Conservation (phyloP, 2,888 invertebrate species). For the Drosophila kanekoi region DNA sequence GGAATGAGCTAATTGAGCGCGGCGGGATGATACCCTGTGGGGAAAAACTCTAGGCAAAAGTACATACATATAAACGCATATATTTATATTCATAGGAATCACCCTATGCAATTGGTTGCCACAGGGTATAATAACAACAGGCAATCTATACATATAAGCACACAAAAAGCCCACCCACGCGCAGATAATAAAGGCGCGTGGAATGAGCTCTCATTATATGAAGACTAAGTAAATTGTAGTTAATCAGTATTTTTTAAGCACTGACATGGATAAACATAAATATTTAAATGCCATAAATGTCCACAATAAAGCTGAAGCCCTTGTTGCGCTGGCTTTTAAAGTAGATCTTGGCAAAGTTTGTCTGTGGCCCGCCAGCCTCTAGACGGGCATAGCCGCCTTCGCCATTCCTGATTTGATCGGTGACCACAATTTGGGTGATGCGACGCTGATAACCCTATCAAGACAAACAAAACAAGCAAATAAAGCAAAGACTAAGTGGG, state of each 20-base stretch:
- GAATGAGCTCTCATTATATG: constrained; percentile 29
- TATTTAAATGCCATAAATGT: constrained; percentile 82
- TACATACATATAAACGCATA: too few relatives aligned
- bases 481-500: neutral
- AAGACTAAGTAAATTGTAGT: constrained; percentile 41
- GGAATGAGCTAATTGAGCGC: neutral
- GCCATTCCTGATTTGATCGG: constrained; percentile 85
- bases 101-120: neutral
- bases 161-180: neutral
- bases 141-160: constrained; percentile 23
- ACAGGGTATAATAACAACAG: constrained; percentile 3
- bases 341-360: constrained; percentile 79
- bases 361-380: constrained; percentile 84
- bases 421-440: constrained; percentile 83
- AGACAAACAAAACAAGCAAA: neutral
- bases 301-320: constrained; percentile 85
- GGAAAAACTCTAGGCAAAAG: neutral
- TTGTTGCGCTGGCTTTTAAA: constrained; percentile 85
- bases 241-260: constrained; percentile 25
- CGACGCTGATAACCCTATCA: constrained; percentile 22
- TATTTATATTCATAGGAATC: too few relatives aligned
- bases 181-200: constrained; percentile 6
- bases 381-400: constrained; percentile 85
- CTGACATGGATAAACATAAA: constrained; percentile 2
- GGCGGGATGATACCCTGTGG: neutral